Percentiles rank a stretch among this genome's conserved stretches.
Evolutionary conservation across 64 coral and sea anemone genomes (phyloP).

Genomic region (Cladopsammia gracilis): DNA sequence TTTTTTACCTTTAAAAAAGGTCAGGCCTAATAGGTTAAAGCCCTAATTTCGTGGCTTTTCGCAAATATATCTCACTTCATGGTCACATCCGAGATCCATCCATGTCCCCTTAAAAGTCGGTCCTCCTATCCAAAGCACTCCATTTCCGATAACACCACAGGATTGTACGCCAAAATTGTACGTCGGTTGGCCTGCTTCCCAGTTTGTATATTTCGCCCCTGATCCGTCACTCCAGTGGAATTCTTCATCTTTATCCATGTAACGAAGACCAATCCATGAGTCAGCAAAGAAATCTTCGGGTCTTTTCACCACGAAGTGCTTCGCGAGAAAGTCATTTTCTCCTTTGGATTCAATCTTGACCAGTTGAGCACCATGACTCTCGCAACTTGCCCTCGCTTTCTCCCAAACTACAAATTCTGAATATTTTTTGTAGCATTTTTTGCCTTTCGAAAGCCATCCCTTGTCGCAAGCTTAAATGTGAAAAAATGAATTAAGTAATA

Average conservation of each 20-base stretch:
- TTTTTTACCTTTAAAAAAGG: no score
- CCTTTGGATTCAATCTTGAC: neutral
- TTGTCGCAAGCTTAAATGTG: no score
- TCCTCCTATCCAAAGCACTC: neutral
- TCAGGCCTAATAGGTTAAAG: no score
- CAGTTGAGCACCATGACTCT: neutral
- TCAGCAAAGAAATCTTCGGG: no score
- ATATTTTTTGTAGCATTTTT: neutral
- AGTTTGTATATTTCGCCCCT: neutral
- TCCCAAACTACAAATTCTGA: neutral
- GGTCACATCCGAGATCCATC: neutral
- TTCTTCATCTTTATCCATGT: neutral
- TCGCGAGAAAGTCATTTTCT: neutral
- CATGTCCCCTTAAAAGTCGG: neutral
- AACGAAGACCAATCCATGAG: neutral
- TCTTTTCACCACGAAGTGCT: neutral
- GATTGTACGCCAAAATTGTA: neutral
- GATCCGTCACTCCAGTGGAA: neutral
- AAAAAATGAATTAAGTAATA: no score
- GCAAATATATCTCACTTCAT: neutral
- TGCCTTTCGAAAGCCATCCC: neutral
- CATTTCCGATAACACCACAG: neutral
- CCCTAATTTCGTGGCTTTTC: neutral
- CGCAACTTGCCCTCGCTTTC: neutral
- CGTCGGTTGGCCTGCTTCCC: neutral